These are phyloP conservation scores for Melieria omissa DNA, from an alignment of 2,888 invertebrate genomes.

Conservation along the genomic window DNA sequence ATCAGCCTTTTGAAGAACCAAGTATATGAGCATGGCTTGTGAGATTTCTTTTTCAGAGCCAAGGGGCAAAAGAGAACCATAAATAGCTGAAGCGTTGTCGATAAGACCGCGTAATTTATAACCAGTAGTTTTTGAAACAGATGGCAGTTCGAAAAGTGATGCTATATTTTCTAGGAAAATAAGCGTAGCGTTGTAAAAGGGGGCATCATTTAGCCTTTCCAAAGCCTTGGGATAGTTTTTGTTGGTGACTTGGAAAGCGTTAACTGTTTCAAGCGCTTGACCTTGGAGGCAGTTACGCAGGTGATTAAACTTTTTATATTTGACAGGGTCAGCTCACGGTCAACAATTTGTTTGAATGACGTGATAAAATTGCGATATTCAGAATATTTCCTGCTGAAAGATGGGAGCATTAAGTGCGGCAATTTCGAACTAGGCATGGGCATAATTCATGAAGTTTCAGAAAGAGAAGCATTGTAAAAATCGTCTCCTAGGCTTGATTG, in stretches of 20 bases:
- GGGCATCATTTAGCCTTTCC: not conserved
- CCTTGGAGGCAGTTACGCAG: slow-evolving; percentile 11
- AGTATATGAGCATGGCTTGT: slow-evolving; percentile 7
- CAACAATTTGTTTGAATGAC: slow-evolving; percentile 10
- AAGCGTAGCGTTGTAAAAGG: slow-evolving; percentile 8
- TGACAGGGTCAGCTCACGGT: slow-evolving; percentile 2
- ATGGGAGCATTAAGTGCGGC: slow-evolving; percentile 3
- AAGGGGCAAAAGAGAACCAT: slow-evolving; percentile 2
- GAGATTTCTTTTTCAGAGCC: slow-evolving; percentile 9
- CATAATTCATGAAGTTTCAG: no score
- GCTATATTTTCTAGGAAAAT: slow-evolving; percentile 15
- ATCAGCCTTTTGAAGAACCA: not conserved
- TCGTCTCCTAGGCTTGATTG: no score
- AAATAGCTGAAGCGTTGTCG: slow-evolving; percentile 16
- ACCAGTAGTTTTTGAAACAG: slow-evolving; percentile 10
- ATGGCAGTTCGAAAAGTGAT: slow-evolving; percentile 1
- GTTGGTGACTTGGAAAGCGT: slow-evolving; percentile 7
- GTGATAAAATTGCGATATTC: slow-evolving; percentile 20
- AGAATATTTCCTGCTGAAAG: slow-evolving; percentile 9
- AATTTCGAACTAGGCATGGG: slow-evolving; percentile 9
- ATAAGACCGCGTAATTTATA: slow-evolving; percentile 8
- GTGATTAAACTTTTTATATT: slow-evolving; percentile 22
- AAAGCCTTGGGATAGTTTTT: slow-evolving; percentile 21
- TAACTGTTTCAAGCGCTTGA: slow-evolving; percentile 22
- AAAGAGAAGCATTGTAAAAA: no score